Conservation (phyloP, 2,113 vertebrate species). For the Megalops atlanticus region DNA sequence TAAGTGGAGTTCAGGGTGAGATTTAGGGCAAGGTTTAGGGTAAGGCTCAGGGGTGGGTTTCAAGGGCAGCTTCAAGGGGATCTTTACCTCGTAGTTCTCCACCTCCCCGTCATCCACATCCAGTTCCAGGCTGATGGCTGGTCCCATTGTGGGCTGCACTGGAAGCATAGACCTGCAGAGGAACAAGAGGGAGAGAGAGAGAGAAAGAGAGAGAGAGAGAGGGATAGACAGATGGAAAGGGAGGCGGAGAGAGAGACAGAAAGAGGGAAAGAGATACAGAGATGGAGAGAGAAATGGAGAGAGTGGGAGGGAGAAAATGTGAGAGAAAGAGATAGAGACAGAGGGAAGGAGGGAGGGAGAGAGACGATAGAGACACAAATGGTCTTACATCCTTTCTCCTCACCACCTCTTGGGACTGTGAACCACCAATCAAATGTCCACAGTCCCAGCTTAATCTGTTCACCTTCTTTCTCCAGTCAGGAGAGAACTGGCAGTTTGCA, state of each 20-base stretch:
- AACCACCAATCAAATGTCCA: not conserved
- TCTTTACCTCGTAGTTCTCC: slow-evolving; percentile 96
- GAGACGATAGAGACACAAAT: too few relatives aligned
- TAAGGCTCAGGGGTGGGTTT: too few relatives aligned
- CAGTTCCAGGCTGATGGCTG: slow-evolving; percentile 92
- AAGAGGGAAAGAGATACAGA: too few relatives aligned
- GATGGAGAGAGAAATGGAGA: too few relatives aligned
- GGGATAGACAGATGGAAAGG: not conserved
- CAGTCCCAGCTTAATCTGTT: not conserved
- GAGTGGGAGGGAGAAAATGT: too few relatives aligned
- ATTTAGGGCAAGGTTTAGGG: too few relatives aligned
- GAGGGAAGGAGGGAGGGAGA: too few relatives aligned
- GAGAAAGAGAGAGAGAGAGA: not conserved
- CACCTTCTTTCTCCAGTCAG: not conserved
- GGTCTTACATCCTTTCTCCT: not conserved
- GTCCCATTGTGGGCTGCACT: slow-evolving; percentile 88
- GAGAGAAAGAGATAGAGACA: not conserved
- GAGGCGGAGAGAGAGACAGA: too few relatives aligned
- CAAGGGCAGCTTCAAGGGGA: too few relatives aligned
- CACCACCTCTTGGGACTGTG: not conserved
- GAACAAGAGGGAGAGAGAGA: not conserved
- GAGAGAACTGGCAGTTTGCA: not conserved
- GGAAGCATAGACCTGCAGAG: slow-evolving; percentile 89
- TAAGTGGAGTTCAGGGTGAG: too few relatives aligned
- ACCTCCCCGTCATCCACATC: slow-evolving; percentile 97